Percentiles rank a stretch among this genome's conserved stretches.
Evolutionary conservation across 2,113 vertebrate species (phyloP).

Genomic region (Rhabdomys dilectus): DNA sequence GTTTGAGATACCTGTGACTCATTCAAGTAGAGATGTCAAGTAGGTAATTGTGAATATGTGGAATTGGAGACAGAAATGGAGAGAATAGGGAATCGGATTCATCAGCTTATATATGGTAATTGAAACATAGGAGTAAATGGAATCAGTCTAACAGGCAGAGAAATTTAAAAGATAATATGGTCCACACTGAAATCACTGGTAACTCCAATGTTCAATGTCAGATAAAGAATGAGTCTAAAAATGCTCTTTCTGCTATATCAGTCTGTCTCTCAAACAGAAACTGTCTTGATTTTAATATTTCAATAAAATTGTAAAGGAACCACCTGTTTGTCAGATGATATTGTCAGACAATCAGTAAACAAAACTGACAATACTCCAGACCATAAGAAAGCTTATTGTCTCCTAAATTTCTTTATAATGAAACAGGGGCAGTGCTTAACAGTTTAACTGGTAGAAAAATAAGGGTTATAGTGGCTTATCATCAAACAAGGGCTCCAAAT

Average conservation of each 20-base stretch:
- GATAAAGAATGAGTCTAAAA: not conserved
- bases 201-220: constrained; percentile 16
- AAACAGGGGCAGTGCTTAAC: not conserved
- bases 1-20: constrained; percentile 31
- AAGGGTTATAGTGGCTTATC: not conserved
- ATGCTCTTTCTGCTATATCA: not conserved
- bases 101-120: constrained; percentile 33
- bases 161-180: constrained; percentile 35
- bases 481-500: not conserved
- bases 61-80: constrained; percentile 32
- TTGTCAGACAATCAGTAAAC: not conserved
- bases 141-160: not conserved
- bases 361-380: constrained; percentile 44
- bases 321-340: not conserved
- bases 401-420: not conserved
- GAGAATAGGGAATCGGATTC: not conserved
- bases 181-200: not conserved
- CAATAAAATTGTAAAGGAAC: constrained; percentile 39
- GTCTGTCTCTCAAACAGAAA: not conserved
- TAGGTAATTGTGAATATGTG: constrained; percentile 43
- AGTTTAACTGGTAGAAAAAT: not conserved
- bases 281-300: constrained; percentile 36
- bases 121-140: not conserved
- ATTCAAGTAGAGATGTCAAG: constrained; percentile 48
- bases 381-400: not conserved